Evolutionary conservation across 2,888 invertebrate species (phyloP).

Genomic region (Oscheius sp.): DNA sequence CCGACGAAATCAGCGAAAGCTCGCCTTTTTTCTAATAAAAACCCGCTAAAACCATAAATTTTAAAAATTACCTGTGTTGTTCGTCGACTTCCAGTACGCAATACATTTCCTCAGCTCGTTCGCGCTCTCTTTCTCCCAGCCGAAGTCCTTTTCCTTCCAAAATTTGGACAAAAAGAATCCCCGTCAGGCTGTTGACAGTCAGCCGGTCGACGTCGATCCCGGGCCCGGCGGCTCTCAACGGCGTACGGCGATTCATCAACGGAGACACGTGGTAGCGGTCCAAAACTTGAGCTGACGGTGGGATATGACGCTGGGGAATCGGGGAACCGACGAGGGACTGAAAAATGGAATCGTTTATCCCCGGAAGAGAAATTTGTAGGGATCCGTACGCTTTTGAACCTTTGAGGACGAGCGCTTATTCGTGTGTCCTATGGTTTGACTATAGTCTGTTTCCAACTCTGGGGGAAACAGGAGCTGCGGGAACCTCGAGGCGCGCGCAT

Average conservation of each 20-base stretch:
- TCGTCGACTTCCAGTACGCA: constrained; percentile 89
- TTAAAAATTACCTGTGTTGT: constrained; percentile 27
- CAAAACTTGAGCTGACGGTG: constrained; percentile 48
- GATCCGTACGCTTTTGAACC: too few species aligned
- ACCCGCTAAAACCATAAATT: neutral
- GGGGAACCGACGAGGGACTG: constrained; percentile 61
- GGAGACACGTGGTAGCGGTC: constrained; percentile 71
- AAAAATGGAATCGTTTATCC: neutral
- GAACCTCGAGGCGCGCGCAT: too few species aligned
- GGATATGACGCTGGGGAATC: constrained; percentile 50
- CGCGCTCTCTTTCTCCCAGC: constrained; percentile 69
- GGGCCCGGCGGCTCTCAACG: constrained; percentile 70
- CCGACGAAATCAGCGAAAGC: too few species aligned
- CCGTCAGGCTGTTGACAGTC: constrained; percentile 63
- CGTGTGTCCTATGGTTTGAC: too few species aligned
- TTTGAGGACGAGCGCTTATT: too few species aligned
- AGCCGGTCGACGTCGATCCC: constrained; percentile 72
- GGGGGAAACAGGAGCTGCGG: too few species aligned
- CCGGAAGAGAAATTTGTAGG: too few species aligned
- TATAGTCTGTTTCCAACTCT: too few species aligned
- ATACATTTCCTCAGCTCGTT: constrained; percentile 82
- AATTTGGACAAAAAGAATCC: constrained; percentile 73
- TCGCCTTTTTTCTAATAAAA: neutral
- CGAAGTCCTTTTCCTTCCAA: constrained; percentile 76
- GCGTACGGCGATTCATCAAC: constrained; percentile 68